A percentile compares a stretch with the other conserved stretches of the same genome.
phyloP scores from a whole-genome alignment of 2,888 invertebrate genomes.

The Petrophora chlorosata region DNA sequence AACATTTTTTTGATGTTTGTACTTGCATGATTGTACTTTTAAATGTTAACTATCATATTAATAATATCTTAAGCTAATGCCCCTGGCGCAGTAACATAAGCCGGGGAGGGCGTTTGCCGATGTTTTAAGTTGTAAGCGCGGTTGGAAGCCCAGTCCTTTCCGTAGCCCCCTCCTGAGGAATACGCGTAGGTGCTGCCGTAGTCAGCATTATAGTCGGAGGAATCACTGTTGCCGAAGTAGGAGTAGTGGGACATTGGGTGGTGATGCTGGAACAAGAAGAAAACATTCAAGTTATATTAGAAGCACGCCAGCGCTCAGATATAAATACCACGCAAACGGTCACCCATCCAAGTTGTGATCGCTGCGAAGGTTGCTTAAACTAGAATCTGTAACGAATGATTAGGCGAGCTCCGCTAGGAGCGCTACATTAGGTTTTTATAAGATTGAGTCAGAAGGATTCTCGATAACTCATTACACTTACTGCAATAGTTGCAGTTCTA shows the following conservation, averaged over 20 bases:
- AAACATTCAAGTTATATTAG: not conserved
- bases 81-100: conserved; percentile 74
- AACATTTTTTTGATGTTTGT: not conserved
- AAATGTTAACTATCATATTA: too few species aligned
- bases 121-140: conserved; percentile 72
- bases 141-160: conserved; percentile 78
- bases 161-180: conserved; percentile 66
- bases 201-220: conserved; percentile 67
- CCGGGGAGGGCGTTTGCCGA: conserved; percentile 59
- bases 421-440: too few species aligned
- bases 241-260: conserved; percentile 69
- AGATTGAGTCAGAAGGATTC: too few species aligned
- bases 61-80: conserved; percentile 47
- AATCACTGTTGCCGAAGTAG: conserved; percentile 68
- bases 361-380: too few species aligned
- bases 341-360: too few species aligned
- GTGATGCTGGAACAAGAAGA: conserved; percentile 56
- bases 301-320: not conserved
- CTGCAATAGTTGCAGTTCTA: too few species aligned
- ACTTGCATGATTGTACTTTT: too few species aligned
- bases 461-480: too few species aligned
- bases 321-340: too few species aligned
- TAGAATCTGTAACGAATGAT: too few species aligned
- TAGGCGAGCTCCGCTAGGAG: too few species aligned
- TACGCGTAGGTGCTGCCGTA: conserved; percentile 69